Evolutionary conservation across 1,140 invertebrate species (phyloP), one percentile per base, ranked within the genome.

Genomic region (Hyles euphorbiae): DNA sequence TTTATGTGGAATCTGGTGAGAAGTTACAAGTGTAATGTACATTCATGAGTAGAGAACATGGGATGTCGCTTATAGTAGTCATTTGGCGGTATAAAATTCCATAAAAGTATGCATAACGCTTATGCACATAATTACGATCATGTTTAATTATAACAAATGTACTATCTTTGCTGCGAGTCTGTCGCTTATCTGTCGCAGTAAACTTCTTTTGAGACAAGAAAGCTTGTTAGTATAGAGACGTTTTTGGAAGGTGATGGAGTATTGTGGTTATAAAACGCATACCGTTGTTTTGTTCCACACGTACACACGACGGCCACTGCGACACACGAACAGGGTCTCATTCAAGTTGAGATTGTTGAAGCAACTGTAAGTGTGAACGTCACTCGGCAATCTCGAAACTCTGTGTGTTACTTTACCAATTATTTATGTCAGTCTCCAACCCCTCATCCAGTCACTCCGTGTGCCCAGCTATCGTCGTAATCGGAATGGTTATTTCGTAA

Each of bases 301-400:
- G 82, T 86, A 76, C 79, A 69, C 77, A 72, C 81, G 71, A 73
- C 80, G 82, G 81, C 76, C 72, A 63, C 68, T 71, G 74, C 80
- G 60, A 69, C 72, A 75, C 74, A 74, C 70, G 76, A 68, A 71
- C 83, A 88, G 85, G 82, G 79, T 83, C 76, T 78, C 81, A 74
- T 87, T 77, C 85, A 85, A 84, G 85, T 87, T 85, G 85, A 88
- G 74, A 79, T 88, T 83, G 74, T 87, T 74, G 72, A 86, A 65
- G 76, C 78, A 81, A 88, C 78, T 87, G 85, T 88, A 88, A 88
- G 85, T 88, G 71, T 73, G 67, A 75, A 63, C 70, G 72, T 76
- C 71, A 62, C 70, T 72, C 65, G 70, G 66, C 75, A 68, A 77
- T 76, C 69, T 76, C 73, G 65, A 76, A 76, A 63, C 64, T 84